Evolutionary conservation across 2,797 vertebrate genomes (phyloP).

Genomic region (Acipenser oxyrinchus): DNA sequence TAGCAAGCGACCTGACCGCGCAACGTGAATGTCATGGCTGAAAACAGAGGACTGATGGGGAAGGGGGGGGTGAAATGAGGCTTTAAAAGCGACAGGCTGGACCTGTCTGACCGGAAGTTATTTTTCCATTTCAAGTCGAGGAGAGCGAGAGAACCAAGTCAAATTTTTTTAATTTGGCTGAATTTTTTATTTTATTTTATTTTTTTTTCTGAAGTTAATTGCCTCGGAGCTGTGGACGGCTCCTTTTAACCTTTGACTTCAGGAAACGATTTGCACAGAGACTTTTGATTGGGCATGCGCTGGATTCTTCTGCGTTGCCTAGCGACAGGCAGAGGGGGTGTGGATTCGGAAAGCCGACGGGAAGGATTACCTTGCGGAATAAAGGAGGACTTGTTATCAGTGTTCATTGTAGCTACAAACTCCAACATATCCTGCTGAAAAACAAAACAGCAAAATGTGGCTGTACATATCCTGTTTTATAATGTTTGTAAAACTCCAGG

Average conservation of each 20-base stretch:
- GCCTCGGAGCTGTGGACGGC: conserved; percentile 46
- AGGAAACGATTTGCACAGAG: conserved; percentile 49
- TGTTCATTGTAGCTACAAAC: conserved; percentile 48
- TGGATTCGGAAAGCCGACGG: conserved; percentile 31
- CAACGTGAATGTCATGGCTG: no score
- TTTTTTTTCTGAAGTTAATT: conserved; percentile 33
- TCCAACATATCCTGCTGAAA: conserved; percentile 55
- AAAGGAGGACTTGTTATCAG: conserved; percentile 33
- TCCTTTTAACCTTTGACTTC: conserved; percentile 44
- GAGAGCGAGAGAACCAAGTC: conserved; percentile 14
- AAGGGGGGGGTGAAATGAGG: neutral
- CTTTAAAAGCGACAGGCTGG: conserved; percentile 42
- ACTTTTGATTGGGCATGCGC: conserved; percentile 37
- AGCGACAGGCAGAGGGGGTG: conserved; percentile 53
- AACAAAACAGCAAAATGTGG: conserved; percentile 36
- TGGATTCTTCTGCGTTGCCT: conserved; percentile 57
- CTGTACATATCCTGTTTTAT: conserved; percentile 55
- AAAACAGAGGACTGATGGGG: no score
- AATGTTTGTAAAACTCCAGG: conserved; percentile 49
- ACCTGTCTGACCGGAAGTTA: conserved; percentile 54
- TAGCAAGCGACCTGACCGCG: no score
- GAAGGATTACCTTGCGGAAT: conserved; percentile 25
- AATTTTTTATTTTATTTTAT: conserved; percentile 16
- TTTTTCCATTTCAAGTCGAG: conserved; percentile 41
- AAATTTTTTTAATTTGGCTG: conserved; percentile 21